These are phyloP conservation scores for Steatornis caripensis DNA, from an alignment of 2,113 vertebrate species.

Conservation along the genomic window DNA sequence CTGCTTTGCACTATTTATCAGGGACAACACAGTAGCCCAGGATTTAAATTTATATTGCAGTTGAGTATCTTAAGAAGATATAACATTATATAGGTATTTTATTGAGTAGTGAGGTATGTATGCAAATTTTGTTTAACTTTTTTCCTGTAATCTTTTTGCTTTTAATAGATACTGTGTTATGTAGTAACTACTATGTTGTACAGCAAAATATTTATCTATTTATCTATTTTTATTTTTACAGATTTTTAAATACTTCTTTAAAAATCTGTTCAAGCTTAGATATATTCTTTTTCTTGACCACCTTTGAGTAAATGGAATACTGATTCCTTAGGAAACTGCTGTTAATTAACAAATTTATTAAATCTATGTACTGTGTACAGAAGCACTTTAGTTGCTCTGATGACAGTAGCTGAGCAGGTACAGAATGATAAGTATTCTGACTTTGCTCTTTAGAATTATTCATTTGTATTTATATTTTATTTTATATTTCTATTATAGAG, in stretches of 20 bases:
- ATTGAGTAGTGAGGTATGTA: not conserved
- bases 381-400: not conserved
- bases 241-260: not conserved
- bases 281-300: too few species aligned
- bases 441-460: not conserved
- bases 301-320: too few species aligned
- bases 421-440: not conserved
- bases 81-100: not conserved
- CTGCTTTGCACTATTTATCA: not conserved
- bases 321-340: not conserved
- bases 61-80: not conserved
- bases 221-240: too few species aligned
- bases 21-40: not conserved
- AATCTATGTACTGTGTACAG: not conserved
- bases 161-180: not conserved
- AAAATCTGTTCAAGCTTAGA: not conserved
- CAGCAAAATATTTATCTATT: not conserved
- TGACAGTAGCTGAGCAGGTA: not conserved
- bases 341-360: not conserved
- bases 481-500: not conserved
- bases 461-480: not conserved
- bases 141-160: not conserved
- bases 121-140: not conserved
- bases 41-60: not conserved
- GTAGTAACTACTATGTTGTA: not conserved